Conservation (phyloP, 2,113 vertebrate genomes). For the Pionites leucogaster region DNA sequence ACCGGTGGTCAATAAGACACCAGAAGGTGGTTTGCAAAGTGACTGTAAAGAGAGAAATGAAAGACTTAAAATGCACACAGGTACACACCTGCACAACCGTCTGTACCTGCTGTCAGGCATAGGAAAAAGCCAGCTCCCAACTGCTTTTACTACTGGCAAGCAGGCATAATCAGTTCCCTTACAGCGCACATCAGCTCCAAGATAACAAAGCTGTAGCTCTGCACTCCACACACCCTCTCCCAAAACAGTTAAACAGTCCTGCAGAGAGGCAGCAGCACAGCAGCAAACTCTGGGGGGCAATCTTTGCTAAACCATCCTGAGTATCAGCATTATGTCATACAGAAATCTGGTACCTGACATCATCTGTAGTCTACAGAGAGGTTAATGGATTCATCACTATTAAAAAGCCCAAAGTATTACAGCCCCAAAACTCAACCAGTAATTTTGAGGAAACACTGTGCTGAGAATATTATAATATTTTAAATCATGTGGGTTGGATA, state of each 20-base stretch:
- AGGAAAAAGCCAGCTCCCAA: not conserved
- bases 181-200: not conserved
- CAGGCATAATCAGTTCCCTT: not conserved
- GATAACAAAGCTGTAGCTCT: not conserved
- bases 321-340: not conserved
- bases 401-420: not conserved
- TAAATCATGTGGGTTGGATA: not conserved
- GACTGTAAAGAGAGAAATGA: not conserved
- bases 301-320: not conserved
- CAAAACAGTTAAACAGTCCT: not conserved
- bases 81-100: not conserved
- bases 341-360: not conserved
- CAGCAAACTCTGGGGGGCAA: not conserved
- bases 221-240: not conserved
- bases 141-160: not conserved
- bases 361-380: not conserved
- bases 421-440: not conserved
- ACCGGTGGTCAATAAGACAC: not conserved
- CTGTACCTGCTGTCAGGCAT: not conserved
- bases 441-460: not conserved
- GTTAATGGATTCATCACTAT: not conserved
- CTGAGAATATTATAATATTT: constrained; percentile 10
- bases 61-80: not conserved
- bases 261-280: not conserved
- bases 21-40: not conserved